These are phyloP conservation scores for Phalacrocorax carbo DNA, from an alignment of 2,113 vertebrate species.

Conservation along the genomic window DNA sequence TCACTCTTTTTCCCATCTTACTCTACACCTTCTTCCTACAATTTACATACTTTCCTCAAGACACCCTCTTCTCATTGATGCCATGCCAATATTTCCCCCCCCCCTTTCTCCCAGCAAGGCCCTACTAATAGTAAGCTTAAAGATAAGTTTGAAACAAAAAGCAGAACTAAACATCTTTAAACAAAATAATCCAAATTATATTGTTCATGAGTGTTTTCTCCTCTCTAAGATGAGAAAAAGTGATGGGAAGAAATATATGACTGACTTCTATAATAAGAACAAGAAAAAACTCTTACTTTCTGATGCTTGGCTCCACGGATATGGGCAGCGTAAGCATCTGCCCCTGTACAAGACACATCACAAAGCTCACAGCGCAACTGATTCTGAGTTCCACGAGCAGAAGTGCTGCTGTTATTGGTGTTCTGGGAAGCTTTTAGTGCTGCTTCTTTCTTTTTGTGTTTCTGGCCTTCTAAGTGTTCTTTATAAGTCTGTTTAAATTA, in stretches of 20 bases:
- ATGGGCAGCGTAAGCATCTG: slow-evolving; percentile 96
- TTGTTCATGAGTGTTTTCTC: neutral
- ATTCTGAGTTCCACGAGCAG: slow-evolving; percentile 92
- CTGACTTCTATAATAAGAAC: neutral
- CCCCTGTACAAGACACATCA: slow-evolving; percentile 96
- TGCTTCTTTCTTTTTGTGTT: slow-evolving; percentile 98
- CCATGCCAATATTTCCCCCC: neutral
- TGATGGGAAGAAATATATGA: neutral
- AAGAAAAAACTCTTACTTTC: slow-evolving; percentile 81
- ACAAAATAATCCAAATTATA: neutral
- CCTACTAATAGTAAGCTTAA: neutral
- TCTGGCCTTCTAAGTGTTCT: slow-evolving; percentile 98
- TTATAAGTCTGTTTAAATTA: slow-evolving; percentile 91
- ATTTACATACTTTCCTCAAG: neutral
- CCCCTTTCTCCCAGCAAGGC: neutral
- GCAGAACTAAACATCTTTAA: neutral
- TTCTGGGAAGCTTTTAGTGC: slow-evolving; percentile 93
- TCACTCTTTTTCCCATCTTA: neutral
- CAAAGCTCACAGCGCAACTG: slow-evolving; percentile 98
- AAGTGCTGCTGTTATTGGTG: slow-evolving; percentile 76
- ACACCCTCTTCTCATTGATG: neutral
- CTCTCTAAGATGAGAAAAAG: neutral
- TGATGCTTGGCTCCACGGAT: slow-evolving; percentile 98
- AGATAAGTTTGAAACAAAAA: neutral
- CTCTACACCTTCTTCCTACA: neutral